A percentile compares a stretch with the other conserved stretches of the same genome.
These are phyloP conservation scores for Bombus picipes DNA, from an alignment of 1,140 invertebrate genomes.

Conservation along the genomic window DNA sequence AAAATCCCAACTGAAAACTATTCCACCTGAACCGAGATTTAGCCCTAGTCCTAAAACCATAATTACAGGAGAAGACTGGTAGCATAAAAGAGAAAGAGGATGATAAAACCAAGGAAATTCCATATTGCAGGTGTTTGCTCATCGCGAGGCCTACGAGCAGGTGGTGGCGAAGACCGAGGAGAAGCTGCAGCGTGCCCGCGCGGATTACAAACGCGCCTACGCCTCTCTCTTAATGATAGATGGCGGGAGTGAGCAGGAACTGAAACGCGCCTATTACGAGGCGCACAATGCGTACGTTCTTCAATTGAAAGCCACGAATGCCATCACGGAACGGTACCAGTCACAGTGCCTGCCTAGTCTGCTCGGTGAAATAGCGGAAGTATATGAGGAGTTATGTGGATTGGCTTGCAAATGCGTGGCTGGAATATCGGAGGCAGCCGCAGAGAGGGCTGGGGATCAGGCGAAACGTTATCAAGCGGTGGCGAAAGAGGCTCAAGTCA, in stretches of 20 bases:
- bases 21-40: neutral
- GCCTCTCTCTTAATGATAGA: slow-evolving; percentile 86
- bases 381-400: slow-evolving; percentile 78
- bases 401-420: slow-evolving; percentile 77
- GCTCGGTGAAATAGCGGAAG: slow-evolving; percentile 77
- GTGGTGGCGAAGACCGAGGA: slow-evolving; percentile 95
- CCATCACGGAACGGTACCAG: slow-evolving; percentile 88
- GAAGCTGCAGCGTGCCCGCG: slow-evolving; percentile 87
- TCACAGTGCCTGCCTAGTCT: slow-evolving; percentile 76
- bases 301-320: slow-evolving; percentile 95
- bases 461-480: slow-evolving; percentile 75
- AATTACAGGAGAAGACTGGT: too few species aligned
- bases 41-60: neutral
- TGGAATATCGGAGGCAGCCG: slow-evolving; percentile 74
- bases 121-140: slow-evolving; percentile 87
- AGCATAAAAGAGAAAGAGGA: neutral
- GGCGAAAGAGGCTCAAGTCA: slow-evolving; percentile 72
- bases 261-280: slow-evolving; percentile 91
- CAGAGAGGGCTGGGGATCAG: slow-evolving; percentile 74
- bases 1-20: neutral
- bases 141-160: slow-evolving; percentile 95
- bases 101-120: neutral
- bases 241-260: slow-evolving; percentile 80
- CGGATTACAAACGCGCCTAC: slow-evolving; percentile 93
- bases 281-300: slow-evolving; percentile 97